A percentile compares a stretch with the other conserved stretches of the same genome.
Conservation (phyloP, 2,888 invertebrate species). For the Xestia ashworthii region DNA sequence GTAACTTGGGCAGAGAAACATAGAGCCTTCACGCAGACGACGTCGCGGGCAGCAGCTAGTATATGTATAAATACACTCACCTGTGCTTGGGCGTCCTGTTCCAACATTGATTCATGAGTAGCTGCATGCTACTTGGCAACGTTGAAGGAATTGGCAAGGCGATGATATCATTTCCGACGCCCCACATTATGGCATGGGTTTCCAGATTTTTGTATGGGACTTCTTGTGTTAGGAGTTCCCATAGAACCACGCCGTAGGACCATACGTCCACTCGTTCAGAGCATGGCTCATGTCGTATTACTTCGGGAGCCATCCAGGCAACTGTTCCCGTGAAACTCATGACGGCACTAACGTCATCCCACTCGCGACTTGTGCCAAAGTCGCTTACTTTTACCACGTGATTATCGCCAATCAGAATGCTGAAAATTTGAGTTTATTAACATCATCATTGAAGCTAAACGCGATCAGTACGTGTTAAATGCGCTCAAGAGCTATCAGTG, state of each 20-base stretch:
- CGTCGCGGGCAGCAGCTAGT: no score
- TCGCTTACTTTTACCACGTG: constrained; percentile 98
- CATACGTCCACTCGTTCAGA: constrained; percentile 99
- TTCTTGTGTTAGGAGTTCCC: constrained; percentile 98
- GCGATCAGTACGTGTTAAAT: not conserved
- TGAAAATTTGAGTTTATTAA: constrained; percentile 77
- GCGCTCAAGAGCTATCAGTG: not conserved
- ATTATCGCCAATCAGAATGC: constrained; percentile 95
- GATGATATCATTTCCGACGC: constrained; percentile 98
- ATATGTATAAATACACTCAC: constrained; percentile 65
- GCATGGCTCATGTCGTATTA: constrained; percentile 98
- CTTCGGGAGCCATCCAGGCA: constrained; percentile 99
- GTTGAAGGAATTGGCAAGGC: constrained; percentile 97
- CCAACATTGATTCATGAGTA: constrained; percentile 98
- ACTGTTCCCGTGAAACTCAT: constrained; percentile 99
- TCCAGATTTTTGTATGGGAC: constrained; percentile 92
- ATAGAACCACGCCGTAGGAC: constrained; percentile 99
- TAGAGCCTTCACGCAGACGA: no score
- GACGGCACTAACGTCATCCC: constrained; percentile 98
- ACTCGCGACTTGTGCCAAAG: constrained; percentile 98
- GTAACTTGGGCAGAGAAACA: no score
- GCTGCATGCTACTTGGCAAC: constrained; percentile 96
- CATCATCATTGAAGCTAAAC: no score
- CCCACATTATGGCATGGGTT: constrained; percentile 99
- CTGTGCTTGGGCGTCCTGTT: constrained; percentile 96